Conservation (phyloP, 2,797 vertebrate species). For the Eulemur coronatus region DNA sequence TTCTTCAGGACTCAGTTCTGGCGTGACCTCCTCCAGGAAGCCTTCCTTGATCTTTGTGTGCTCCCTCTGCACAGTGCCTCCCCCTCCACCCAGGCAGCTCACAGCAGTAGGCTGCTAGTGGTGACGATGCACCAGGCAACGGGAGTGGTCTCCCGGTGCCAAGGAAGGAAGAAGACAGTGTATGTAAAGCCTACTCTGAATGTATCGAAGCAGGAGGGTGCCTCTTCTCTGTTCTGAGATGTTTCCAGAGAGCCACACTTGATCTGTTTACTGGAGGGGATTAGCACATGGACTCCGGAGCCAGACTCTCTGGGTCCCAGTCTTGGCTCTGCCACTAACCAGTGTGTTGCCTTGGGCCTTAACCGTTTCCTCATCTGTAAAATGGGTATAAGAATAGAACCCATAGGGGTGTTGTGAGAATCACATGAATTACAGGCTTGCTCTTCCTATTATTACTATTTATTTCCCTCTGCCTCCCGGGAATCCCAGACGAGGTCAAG, state of each 20-base stretch:
- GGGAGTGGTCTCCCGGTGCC: background rate
- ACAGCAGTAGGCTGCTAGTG: no score
- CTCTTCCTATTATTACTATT: background rate
- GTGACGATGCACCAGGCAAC: background rate
- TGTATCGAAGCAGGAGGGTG: background rate
- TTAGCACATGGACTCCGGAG: background rate
- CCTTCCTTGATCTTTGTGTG: background rate
- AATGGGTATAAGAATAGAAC: background rate
- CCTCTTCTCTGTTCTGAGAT: background rate
- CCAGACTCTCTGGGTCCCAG: background rate
- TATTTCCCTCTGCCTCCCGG: background rate
- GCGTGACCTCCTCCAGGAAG: background rate
- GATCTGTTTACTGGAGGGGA: background rate
- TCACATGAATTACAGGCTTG: background rate
- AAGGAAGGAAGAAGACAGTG: background rate
- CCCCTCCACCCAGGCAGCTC: no score
- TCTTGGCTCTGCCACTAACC: background rate
- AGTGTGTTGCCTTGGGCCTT: background rate
- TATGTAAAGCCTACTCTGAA: background rate
- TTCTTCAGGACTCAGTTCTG: background rate
- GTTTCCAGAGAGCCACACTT: background rate
- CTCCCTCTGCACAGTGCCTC: background rate
- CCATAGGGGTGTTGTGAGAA: background rate
- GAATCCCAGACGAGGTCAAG: background rate
- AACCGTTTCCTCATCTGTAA: background rate